phyloP scores from a whole-genome alignment of 2,113 vertebrate species.

The Drymodes brunneopygia region DNA sequence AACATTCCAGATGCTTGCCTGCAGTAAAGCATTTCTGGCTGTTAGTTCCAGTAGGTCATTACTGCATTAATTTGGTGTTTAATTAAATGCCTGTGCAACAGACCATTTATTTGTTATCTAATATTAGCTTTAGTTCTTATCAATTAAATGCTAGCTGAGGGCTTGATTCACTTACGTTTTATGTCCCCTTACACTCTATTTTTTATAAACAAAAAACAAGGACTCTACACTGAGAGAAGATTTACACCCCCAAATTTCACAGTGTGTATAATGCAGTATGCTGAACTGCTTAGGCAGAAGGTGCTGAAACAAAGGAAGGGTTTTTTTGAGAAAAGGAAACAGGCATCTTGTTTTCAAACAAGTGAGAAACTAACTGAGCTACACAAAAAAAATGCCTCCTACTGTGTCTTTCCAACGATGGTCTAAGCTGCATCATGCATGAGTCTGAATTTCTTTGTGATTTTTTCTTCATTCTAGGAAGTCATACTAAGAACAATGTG shows the following conservation, averaged over 20 bases:
- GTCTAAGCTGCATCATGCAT: neutral
- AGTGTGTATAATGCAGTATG: constrained; percentile 28
- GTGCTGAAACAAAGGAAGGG: constrained; percentile 25
- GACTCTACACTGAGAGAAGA: constrained; percentile 45
- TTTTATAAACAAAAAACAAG: constrained; percentile 76
- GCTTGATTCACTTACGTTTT: constrained; percentile 80
- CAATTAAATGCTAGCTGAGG: constrained; percentile 84
- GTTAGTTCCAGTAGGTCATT: constrained; percentile 87
- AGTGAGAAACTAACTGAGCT: neutral
- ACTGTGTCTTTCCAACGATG: neutral
- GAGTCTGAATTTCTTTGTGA: neutral
- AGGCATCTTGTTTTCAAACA: neutral
- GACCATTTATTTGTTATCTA: constrained; percentile 88
- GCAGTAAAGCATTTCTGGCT: constrained; percentile 81
- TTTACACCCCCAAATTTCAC: constrained; percentile 54
- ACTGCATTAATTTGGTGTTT: constrained; percentile 86
- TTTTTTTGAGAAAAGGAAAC: neutral
- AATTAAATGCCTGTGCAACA: constrained; percentile 87
- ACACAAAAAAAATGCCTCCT: neutral
- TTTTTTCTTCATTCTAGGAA: neutral
- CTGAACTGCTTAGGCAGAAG: constrained; percentile 39
- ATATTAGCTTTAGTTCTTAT: constrained; percentile 88
- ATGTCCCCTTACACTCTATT: constrained; percentile 70
- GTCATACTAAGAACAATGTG: neutral
- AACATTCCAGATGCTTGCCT: constrained; percentile 77